These are phyloP conservation scores for Lamellibrachia satsuma DNA, from an alignment of 2,888 invertebrate species.

Conservation along the genomic window DNA sequence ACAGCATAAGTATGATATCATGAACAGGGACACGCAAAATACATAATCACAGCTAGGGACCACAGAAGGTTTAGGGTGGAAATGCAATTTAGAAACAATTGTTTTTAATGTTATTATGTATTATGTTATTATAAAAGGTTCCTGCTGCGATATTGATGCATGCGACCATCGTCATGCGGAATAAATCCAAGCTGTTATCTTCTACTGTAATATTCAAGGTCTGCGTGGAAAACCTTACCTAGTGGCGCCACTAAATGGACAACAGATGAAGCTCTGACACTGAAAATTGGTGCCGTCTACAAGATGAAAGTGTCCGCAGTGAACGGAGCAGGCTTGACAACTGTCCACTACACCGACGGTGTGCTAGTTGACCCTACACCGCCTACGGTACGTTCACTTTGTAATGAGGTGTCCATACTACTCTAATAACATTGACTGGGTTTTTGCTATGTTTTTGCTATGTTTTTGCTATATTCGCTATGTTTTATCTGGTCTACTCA, in stretches of 20 bases:
- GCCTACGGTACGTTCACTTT: background rate
- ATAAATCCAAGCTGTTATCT: background rate
- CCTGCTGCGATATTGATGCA: background rate
- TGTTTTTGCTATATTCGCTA: too few relatives aligned
- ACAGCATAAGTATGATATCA: too few relatives aligned
- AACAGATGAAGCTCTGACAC: slow-evolving; percentile 18
- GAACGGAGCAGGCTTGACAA: slow-evolving; percentile 21
- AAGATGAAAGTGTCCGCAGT: slow-evolving; percentile 14
- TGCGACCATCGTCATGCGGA: background rate
- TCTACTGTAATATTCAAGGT: background rate
- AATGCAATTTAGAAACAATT: too few relatives aligned
- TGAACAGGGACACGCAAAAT: too few relatives aligned
- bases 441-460: too few relatives aligned
- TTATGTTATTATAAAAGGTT: background rate
- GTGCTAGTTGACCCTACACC: slow-evolving; percentile 21
- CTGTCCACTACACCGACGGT: slow-evolving; percentile 20
- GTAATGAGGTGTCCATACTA: background rate
- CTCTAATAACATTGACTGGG: too few relatives aligned
- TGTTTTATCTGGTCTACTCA: too few relatives aligned
- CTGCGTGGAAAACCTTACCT: background rate
- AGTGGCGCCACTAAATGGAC: slow-evolving; percentile 17
- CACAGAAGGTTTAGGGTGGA: too few relatives aligned
- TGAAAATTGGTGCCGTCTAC: background rate
- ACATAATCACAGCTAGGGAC: too few relatives aligned
- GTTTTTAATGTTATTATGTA: too few relatives aligned